Evolutionary conservation across 2,888 invertebrate genomes (phyloP).

Genomic region (Phasia obesa): DNA sequence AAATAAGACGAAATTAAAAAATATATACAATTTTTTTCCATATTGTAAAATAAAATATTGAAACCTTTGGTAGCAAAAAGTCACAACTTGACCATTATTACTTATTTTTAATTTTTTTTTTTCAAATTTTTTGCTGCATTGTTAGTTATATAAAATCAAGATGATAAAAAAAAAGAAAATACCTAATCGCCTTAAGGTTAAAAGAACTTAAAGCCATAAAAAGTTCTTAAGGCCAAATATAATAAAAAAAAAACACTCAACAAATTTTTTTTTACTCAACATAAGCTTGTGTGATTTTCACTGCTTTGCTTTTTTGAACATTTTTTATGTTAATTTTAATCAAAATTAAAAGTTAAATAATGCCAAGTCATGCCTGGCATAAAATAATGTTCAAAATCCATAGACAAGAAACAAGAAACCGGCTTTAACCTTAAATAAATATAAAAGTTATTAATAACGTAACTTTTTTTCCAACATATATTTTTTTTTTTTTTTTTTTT

Average conservation of each 20-base stretch:
- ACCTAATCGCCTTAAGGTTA: background rate
- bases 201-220: slow-evolving; percentile 31
- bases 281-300: background rate
- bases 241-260: slow-evolving; percentile 6
- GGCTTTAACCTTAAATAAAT: slow-evolving; percentile 46
- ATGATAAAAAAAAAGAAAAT: background rate
- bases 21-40: no score
- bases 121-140: no score
- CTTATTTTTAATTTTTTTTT: no score
- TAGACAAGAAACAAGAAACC: slow-evolving; percentile 16
- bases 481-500: no score
- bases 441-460: slow-evolving; percentile 49
- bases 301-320: background rate
- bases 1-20: no score
- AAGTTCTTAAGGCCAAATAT: slow-evolving; percentile 6
- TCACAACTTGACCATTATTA: no score
- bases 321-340: slow-evolving; percentile 9
- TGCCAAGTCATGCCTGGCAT: slow-evolving; percentile 46
- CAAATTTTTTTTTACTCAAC: background rate
- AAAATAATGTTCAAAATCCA: slow-evolving; percentile 9
- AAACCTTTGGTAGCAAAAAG: no score
- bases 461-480: background rate
- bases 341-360: slow-evolving; percentile 44
- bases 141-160: background rate
- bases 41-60: no score